phyloP scores from a whole-genome alignment of 2,888 invertebrate species.

The Cephus sareptanus region DNA sequence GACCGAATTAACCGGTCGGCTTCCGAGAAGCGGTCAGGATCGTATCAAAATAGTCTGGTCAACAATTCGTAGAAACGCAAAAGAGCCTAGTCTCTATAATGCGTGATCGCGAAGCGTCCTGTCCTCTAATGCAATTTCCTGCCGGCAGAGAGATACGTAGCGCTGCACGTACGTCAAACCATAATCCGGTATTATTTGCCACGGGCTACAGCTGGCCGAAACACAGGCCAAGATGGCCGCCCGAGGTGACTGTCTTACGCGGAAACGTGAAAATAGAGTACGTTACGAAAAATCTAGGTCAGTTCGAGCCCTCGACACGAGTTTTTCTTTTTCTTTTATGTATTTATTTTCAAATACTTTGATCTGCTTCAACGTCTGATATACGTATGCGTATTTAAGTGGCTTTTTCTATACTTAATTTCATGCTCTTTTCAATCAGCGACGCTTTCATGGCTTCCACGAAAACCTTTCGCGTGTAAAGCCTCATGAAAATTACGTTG shows the following conservation, averaged over 20 bases:
- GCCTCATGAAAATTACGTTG: not conserved
- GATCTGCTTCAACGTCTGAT: not conserved
- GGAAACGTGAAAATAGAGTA: constrained; percentile 21
- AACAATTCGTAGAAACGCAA: not conserved
- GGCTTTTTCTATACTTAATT: not conserved
- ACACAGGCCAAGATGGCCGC: constrained; percentile 15
- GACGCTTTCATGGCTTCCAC: not conserved
- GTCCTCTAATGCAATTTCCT: not conserved
- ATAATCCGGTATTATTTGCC: not conserved
- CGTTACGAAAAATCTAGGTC: constrained; percentile 13
- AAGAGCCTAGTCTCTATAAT: not conserved
- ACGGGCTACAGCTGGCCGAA: not conserved
- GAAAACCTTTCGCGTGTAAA: not conserved
- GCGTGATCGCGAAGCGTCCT: not conserved
- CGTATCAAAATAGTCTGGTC: constrained; percentile 32
- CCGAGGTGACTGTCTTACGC: constrained; percentile 10
- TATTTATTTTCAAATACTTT: not conserved
- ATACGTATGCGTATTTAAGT: not conserved
- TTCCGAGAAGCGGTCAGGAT: constrained; percentile 35
- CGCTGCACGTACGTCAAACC: not conserved
- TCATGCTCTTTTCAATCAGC: not conserved
- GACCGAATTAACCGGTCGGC: constrained; percentile 38
- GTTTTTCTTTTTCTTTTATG: not conserved
- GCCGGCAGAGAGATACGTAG: not conserved
- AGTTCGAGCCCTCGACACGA: not conserved